Percentiles rank a stretch among this genome's conserved stretches.
These are phyloP conservation scores for Tinamus guttatus DNA, from an alignment of 2,113 vertebrate genomes.

Conservation along the genomic window DNA sequence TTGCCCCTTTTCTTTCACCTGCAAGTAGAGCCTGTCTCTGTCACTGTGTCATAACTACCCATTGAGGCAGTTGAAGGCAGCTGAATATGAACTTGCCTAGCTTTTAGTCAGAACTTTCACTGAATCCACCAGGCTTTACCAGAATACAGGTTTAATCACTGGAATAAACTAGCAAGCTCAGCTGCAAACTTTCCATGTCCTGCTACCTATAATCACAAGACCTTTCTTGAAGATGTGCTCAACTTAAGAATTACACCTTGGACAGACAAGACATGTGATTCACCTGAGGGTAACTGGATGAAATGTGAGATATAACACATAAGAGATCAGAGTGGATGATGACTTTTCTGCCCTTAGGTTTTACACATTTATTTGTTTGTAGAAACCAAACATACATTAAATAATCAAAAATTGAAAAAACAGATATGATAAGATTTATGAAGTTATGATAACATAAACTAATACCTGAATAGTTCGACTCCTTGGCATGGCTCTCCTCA, in stretches of 20 bases:
- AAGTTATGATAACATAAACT: neutral
- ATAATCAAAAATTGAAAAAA: neutral
- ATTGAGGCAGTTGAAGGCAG: neutral
- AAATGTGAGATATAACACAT: neutral
- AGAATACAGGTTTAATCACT: neutral
- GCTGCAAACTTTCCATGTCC: neutral
- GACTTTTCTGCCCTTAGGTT: neutral
- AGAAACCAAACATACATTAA: neutral
- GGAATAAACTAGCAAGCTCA: neutral
- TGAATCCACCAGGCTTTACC: neutral
- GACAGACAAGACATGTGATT: neutral
- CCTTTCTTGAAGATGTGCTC: neutral
- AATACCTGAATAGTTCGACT: conserved; percentile 80
- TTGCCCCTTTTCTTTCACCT: neutral
- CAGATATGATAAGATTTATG: neutral
- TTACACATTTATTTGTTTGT: neutral
- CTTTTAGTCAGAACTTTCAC: neutral
- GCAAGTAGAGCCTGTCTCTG: neutral
- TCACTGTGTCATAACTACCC: neutral
- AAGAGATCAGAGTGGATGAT: neutral
- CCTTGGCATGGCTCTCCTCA: conserved; percentile 79
- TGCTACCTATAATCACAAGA: neutral
- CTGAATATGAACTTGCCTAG: neutral
- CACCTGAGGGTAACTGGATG: neutral
- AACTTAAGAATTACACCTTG: neutral